Base-by-base conservation (phyloP, 2,113 vertebrate genomes). In the Rhinolophus ferrumequinum region DNA sequence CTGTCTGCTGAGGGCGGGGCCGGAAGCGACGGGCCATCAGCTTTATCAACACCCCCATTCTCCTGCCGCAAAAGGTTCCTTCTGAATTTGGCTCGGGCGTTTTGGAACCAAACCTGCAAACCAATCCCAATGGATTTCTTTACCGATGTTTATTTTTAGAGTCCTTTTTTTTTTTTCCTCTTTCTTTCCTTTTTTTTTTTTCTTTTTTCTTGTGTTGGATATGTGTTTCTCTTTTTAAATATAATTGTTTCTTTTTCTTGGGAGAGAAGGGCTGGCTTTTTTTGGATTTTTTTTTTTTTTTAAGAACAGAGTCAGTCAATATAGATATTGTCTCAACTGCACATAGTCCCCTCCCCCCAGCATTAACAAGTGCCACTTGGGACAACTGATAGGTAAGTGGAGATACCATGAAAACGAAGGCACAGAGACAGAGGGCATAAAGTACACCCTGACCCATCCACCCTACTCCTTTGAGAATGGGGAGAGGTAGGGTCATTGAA, bases 101-200 rank as follows among this genome's bases (percentile, higher is more conserved):
- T 99, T 99, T 99, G 99, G 99, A 99, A 99, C 99, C 99, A 99
- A 99, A 99, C 99, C 99, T 99, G 99, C 99, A 99, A 99, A 99
- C 99, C 99, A 99, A 99, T 99, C 99, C 99, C 99, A 99, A 97
- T 88, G 97, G 98, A 99, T 99, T 99, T 99, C 99, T 99, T 99
- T 99, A 99, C 99, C 99, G 98, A 98, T 98, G 98, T 97, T 98
- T 98, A 96, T 79, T 97, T 98, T 96, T 97, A 93, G 95, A 81
- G 77, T 52, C 93, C 92, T 64, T 30, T 66, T 44, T 93, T 87
- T 67, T 95, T 92, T 66, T 50, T 24, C 52, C n/a, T 3, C 19
- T 92, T n/a, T 47, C 24, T 64, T 75, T 54, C 38, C 86, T 93
- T 28, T 75, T 80, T 88, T 82, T 85, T 44, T 16, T 95, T 72